Conservation (phyloP, 2,888 invertebrate genomes). For the Dorcus parallelipipedus region DNA sequence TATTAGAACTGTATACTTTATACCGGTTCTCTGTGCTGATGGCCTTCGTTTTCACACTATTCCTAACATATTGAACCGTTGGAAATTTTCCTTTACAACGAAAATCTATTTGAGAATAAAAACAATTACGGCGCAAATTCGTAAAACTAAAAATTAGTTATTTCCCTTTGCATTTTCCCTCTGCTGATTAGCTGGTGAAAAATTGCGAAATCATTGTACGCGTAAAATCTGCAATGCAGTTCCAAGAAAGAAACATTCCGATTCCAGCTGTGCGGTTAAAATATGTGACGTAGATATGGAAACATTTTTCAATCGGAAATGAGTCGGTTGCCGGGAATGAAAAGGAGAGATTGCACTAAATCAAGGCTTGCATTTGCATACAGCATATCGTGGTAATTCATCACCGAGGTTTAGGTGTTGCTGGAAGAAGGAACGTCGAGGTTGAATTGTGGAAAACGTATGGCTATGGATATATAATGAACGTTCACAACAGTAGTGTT, state of each 20-base stretch:
- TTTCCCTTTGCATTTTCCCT: too few species aligned
- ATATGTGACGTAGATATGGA: slow-evolving; percentile 36
- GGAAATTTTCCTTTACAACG: too few species aligned
- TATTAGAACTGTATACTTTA: slow-evolving; percentile 16
- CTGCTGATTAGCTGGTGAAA: neutral
- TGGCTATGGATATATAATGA: too few species aligned
- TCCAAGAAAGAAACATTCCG: slow-evolving; percentile 17
- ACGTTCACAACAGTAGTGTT: too few species aligned
- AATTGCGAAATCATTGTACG: neutral
- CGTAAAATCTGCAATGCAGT: slow-evolving; percentile 19
- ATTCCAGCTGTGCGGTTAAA: slow-evolving; percentile 24
- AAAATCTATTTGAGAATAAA: too few species aligned
- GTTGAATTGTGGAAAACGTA: too few species aligned
- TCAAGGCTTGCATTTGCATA: slow-evolving; percentile 17
- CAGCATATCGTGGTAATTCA: slow-evolving; percentile 15
- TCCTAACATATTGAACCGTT: slow-evolving; percentile 10
- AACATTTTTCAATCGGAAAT: slow-evolving; percentile 34
- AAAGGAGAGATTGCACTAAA: slow-evolving; percentile 16
- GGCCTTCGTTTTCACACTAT: slow-evolving; percentile 21
- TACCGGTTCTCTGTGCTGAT: slow-evolving; percentile 3
- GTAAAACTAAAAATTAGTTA: too few species aligned
- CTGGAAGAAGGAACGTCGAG: too few species aligned
- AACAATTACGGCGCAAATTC: too few species aligned
- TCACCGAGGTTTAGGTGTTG: neutral
- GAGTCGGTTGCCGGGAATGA: slow-evolving; percentile 15